These are phyloP conservation scores for Drosophila conformis DNA, from an alignment of 2,888 invertebrate genomes.

Conservation along the genomic window DNA sequence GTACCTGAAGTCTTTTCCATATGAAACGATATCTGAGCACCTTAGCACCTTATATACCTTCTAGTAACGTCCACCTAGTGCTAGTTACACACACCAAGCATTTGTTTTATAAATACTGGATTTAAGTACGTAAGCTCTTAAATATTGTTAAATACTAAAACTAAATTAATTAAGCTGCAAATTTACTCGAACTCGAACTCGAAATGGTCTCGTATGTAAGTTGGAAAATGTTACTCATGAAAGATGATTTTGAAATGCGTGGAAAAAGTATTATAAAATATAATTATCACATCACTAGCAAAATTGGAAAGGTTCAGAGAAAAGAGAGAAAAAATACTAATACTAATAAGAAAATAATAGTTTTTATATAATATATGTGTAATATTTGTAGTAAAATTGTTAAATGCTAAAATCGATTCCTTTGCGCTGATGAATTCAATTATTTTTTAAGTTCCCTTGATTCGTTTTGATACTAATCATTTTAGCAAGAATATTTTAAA, in stretches of 20 bases:
- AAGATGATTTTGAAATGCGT: neutral
- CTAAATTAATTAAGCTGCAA: neutral
- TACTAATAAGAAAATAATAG: too few species aligned
- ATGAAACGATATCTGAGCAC: neutral
- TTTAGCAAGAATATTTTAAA: too few species aligned
- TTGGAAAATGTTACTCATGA: neutral
- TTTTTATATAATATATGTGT: neutral
- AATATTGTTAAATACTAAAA: neutral
- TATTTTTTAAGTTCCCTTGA: too few species aligned
- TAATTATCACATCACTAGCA: neutral
- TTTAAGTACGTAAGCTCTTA: conserved; percentile 31
- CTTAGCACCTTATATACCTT: conserved; percentile 31
- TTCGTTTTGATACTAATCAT: too few species aligned
- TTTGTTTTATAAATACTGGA: conserved; percentile 1
- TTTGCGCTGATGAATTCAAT: too few species aligned
- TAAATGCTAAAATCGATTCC: neutral
- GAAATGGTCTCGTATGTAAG: neutral
- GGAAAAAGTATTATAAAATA: neutral
- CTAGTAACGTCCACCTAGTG: neutral
- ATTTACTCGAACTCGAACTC: neutral
- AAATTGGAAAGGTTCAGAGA: too few species aligned
- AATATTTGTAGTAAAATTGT: neutral
- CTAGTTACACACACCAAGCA: neutral
- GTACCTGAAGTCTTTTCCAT: conserved; percentile 1
- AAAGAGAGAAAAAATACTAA: neutral